These are phyloP conservation scores for Neoitamus cyanurus DNA, from an alignment of 2,888 invertebrate genomes.

Conservation along the genomic window DNA sequence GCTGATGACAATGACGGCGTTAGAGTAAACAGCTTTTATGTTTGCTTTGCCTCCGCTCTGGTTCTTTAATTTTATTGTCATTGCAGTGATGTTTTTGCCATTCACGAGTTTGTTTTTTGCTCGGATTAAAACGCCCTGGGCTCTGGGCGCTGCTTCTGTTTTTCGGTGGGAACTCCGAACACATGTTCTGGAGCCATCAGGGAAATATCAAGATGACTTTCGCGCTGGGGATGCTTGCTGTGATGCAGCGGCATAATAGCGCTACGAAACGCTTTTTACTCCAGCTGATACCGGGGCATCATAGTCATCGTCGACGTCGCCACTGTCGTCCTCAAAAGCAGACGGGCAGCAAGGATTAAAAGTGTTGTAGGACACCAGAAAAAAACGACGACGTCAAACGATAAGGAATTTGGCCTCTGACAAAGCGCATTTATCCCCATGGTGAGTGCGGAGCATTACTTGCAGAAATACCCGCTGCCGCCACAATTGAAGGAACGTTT, in stretches of 20 bases:
- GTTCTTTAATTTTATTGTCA: slow-evolving; percentile 47
- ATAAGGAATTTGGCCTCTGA: background rate
- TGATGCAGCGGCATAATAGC: background rate
- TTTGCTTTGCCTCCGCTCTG: slow-evolving; percentile 29
- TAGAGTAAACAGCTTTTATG: slow-evolving; percentile 32
- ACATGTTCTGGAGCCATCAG: slow-evolving; percentile 38
- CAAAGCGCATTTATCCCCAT: background rate
- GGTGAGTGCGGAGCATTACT: background rate
- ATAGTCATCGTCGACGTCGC: background rate
- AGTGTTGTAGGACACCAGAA: background rate
- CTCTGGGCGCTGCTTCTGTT: background rate
- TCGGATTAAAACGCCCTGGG: slow-evolving; percentile 38
- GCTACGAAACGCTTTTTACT: background rate
- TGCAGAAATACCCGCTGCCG: background rate
- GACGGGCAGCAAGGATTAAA: background rate
- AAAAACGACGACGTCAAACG: background rate
- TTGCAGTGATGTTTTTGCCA: slow-evolving; percentile 45
- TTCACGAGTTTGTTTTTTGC: slow-evolving; percentile 23
- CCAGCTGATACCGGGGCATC: background rate
- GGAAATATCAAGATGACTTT: slow-evolving; percentile 35
- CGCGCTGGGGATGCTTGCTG: background rate
- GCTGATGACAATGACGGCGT: slow-evolving; percentile 22
- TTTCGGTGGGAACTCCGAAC: slow-evolving; percentile 40
- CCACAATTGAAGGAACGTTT: background rate
- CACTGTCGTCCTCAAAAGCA: background rate